A percentile compares a stretch with the other conserved stretches of the same genome.
Evolutionary conservation across 2,113 vertebrate genomes (phyloP).

Genomic region (Shinisaurus crocodilurus): DNA sequence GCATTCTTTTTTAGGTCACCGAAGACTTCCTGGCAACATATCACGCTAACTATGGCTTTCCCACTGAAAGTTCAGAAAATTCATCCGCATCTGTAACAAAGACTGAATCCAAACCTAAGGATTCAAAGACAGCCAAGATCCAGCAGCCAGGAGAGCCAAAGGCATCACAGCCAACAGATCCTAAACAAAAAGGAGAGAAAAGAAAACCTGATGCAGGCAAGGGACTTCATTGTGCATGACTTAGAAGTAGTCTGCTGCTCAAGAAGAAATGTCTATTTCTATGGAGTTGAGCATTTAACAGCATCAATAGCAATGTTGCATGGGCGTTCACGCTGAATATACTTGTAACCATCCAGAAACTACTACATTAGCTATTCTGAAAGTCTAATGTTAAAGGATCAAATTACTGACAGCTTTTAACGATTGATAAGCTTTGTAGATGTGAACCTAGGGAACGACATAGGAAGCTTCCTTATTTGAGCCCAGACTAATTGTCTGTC

Average conservation of each 20-base stretch:
- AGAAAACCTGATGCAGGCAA: slow-evolving; percentile 89
- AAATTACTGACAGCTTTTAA: neutral
- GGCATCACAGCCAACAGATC: slow-evolving; percentile 70
- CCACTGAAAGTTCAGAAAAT: slow-evolving; percentile 72
- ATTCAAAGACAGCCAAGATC: slow-evolving; percentile 42
- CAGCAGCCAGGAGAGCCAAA: slow-evolving; percentile 59
- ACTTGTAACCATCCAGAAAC: slow-evolving; percentile 5
- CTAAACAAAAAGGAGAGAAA: slow-evolving; percentile 88
- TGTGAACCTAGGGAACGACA: neutral
- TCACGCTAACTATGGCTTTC: slow-evolving; percentile 94
- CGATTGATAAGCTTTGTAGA: slow-evolving; percentile 12
- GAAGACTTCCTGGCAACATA: slow-evolving; percentile 95
- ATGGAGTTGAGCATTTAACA: neutral
- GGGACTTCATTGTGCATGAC: slow-evolving; percentile 31
- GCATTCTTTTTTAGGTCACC: slow-evolving; percentile 83
- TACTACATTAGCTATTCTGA: neutral
- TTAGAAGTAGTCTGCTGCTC: neutral
- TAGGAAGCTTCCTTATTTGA: neutral
- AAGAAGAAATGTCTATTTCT: slow-evolving; percentile 16
- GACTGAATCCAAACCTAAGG: slow-evolving; percentile 43
- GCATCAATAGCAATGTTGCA: neutral
- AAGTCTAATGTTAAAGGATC: neutral
- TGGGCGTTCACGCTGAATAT: neutral
- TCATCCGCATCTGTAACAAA: slow-evolving; percentile 66
- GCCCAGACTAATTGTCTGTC: neutral